Conservation (phyloP, 2,888 invertebrate genomes). For the Aleiodes testaceus region DNA sequence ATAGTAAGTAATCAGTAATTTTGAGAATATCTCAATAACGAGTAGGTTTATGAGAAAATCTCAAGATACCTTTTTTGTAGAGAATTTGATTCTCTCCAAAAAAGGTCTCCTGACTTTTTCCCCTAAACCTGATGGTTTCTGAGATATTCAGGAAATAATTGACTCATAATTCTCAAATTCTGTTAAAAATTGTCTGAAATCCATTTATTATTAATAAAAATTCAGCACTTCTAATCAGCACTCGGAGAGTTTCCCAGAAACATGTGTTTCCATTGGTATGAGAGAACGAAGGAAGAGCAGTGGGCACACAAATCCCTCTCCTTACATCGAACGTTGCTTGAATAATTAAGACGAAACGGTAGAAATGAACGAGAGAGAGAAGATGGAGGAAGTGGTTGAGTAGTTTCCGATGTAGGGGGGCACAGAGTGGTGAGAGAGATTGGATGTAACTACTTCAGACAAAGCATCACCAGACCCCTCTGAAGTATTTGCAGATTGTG, state of each 20-base stretch:
- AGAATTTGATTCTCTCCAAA: too few relatives aligned
- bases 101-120: too few relatives aligned
- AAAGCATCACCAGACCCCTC: conserved; percentile 47
- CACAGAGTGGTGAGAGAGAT: neutral
- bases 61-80: too few relatives aligned
- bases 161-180: too few relatives aligned
- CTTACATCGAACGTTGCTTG: conserved; percentile 42
- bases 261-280: conserved; percentile 36
- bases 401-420: conserved; percentile 45
- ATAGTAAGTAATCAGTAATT: too few relatives aligned
- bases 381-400: conserved; percentile 35
- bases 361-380: conserved; percentile 21
- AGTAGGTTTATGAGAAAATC: too few relatives aligned
- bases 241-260: conserved; percentile 20
- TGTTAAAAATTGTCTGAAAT: too few relatives aligned
- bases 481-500: conserved; percentile 53
- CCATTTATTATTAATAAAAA: neutral
- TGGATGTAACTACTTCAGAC: conserved; percentile 46
- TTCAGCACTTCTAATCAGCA: conserved; percentile 17
- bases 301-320: conserved; percentile 18
- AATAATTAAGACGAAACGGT: conserved; percentile 53
- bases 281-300: neutral
- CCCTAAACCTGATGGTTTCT: too few relatives aligned
- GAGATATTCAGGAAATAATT: too few relatives aligned
- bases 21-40: too few relatives aligned